A percentile compares a stretch with the other conserved stretches of the same genome.
phyloP scores from a whole-genome alignment of 1,140 invertebrate genomes.

The Heliconius nattereri region DNA sequence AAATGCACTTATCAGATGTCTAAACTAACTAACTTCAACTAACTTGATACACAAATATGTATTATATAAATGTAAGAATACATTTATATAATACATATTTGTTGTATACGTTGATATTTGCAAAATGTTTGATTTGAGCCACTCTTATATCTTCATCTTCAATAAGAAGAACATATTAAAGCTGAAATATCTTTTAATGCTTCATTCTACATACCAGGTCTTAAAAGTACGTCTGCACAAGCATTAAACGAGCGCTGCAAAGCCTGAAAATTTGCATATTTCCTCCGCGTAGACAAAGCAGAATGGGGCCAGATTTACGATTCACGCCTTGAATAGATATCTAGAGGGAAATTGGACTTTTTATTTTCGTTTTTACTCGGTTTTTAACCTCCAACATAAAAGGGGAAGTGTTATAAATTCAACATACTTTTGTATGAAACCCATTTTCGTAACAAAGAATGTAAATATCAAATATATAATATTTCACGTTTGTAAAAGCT shows the following conservation, averaged over 20 bases:
- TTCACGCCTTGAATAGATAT: constrained; percentile 22
- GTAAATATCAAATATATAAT: constrained; percentile 15
- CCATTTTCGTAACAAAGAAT: constrained; percentile 9
- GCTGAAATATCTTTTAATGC: neutral
- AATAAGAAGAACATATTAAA: neutral
- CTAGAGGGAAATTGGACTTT: constrained; percentile 19
- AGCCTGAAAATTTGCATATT: constrained; percentile 28
- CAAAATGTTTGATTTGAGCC: too few species aligned
- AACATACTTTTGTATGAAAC: constrained; percentile 15
- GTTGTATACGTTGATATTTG: too few species aligned
- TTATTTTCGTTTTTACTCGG: constrained; percentile 21
- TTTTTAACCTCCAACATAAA: constrained; percentile 20
- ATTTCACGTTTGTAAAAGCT: constrained; percentile 13
- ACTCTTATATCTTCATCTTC: neutral
- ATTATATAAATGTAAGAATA: too few species aligned
- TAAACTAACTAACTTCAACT: too few species aligned
- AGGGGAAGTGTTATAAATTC: constrained; percentile 32
- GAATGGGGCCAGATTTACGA: constrained; percentile 26
- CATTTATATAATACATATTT: too few species aligned
- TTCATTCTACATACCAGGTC: constrained; percentile 9
- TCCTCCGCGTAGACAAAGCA: constrained; percentile 13
- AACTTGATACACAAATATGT: too few species aligned
- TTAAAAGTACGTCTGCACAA: constrained; percentile 21
- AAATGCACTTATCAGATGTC: too few species aligned
- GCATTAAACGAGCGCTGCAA: constrained; percentile 22